Conservation (phyloP, 2,113 vertebrate species). For the Condylura cristata region DNA sequence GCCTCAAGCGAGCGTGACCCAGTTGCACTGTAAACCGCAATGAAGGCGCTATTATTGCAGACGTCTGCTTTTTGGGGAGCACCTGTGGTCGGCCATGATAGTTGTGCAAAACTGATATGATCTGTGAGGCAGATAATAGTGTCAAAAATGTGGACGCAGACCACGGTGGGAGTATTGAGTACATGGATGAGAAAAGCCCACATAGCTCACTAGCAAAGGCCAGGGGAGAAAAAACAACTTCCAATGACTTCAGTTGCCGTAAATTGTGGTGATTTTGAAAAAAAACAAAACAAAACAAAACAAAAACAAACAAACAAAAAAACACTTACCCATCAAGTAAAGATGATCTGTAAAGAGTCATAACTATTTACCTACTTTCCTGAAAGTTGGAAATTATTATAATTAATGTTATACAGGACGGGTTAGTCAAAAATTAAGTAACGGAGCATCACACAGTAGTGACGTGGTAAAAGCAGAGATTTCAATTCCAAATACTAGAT, state of each 20-base stretch:
- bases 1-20: background rate
- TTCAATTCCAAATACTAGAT: background rate
- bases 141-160: background rate
- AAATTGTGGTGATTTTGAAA: background rate
- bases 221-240: too few species aligned
- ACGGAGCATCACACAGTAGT: background rate
- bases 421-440: background rate
- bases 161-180: background rate
- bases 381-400: background rate
- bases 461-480: background rate
- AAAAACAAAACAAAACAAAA: too few species aligned
- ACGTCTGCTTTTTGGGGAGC: constrained; percentile 20
- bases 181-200: background rate
- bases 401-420: background rate
- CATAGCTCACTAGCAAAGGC: background rate
- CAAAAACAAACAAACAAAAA: too few species aligned
- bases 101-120: background rate
- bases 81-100: background rate
- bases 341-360: background rate
- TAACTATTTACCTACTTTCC: background rate
- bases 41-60: background rate
- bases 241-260: background rate
- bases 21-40: constrained; percentile 29
- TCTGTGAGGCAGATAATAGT: constrained; percentile 52
- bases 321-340: background rate